These are phyloP conservation scores for Gallinago jamesoni DNA, from an alignment of 2,113 vertebrate genomes.

Conservation along the genomic window DNA sequence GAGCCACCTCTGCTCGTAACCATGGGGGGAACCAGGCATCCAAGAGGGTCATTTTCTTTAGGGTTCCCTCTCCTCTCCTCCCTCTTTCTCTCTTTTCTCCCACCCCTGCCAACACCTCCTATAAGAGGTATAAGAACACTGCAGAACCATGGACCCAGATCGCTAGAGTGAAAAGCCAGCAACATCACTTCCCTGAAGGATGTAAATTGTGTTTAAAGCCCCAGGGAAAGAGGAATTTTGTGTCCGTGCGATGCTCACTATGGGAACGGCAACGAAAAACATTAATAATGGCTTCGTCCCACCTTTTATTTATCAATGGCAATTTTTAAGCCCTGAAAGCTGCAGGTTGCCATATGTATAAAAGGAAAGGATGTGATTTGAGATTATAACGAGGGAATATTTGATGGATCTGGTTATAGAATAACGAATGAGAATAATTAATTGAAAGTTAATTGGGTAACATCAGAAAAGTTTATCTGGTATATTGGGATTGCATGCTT, in stretches of 20 bases:
- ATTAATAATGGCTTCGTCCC: not conserved
- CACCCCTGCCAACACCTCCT: not conserved
- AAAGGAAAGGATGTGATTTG: slow-evolving; percentile 49
- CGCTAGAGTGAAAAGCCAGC: not conserved
- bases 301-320: not conserved
- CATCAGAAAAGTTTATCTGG: slow-evolving; percentile 70
- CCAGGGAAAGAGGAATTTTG: not conserved
- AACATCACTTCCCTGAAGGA: not conserved
- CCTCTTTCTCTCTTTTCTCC: no score
- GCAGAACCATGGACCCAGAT: not conserved
- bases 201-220: not conserved
- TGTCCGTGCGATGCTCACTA: not conserved
- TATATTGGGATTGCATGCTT: slow-evolving; percentile 71
- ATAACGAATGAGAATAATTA: slow-evolving; percentile 74
- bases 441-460: slow-evolving; percentile 77
- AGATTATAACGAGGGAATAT: slow-evolving; percentile 60
- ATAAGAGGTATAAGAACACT: not conserved
- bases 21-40: not conserved
- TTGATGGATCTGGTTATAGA: slow-evolving; percentile 49
- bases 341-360: slow-evolving; percentile 14
- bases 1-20: no score
- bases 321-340: not conserved
- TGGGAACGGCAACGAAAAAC: not conserved
- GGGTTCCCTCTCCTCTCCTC: not conserved
- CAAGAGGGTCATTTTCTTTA: not conserved